These are phyloP conservation scores for Sebastes flavidus DNA, from an alignment of 2,797 vertebrate species.

Conservation along the genomic window DNA sequence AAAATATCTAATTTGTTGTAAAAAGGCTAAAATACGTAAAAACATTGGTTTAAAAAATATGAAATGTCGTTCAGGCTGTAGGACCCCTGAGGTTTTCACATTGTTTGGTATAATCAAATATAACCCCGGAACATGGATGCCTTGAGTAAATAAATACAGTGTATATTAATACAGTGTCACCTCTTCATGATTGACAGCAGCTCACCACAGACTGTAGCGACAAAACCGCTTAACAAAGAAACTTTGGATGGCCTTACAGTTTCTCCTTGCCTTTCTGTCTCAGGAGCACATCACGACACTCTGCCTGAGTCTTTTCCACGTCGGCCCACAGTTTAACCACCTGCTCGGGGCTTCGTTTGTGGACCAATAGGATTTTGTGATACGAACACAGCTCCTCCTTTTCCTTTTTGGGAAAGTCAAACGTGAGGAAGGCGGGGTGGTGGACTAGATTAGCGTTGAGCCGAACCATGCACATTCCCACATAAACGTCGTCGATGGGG, in stretches of 20 bases:
- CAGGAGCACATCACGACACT: conserved; percentile 61
- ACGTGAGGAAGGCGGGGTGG: conserved; percentile 81
- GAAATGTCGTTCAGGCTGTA: background rate
- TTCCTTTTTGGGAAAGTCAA: conserved; percentile 69
- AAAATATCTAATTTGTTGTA: background rate
- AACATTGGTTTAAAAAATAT: background rate
- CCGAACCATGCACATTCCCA: conserved; percentile 81
- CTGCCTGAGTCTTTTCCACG: conserved; percentile 13
- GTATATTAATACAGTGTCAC: background rate
- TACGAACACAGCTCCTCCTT: conserved; percentile 60
- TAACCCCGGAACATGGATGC: background rate
- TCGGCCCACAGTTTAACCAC: conserved; percentile 65
- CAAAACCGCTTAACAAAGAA: too few species aligned
- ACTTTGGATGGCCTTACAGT: background rate
- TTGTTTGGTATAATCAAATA: background rate
- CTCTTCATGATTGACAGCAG: background rate
- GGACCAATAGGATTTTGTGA: conserved; percentile 77
- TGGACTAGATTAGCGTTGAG: conserved; percentile 58
- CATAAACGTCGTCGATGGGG: conserved; percentile 84
- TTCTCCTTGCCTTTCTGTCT: background rate
- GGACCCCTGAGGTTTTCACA: background rate
- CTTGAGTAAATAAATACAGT: background rate
- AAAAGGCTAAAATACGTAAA: background rate
- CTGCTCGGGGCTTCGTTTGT: conserved; percentile 74
- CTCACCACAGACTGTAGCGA: background rate